These are phyloP conservation scores for Psococerastis gibbosa DNA, from an alignment of 2,888 invertebrate genomes.

Conservation along the genomic window DNA sequence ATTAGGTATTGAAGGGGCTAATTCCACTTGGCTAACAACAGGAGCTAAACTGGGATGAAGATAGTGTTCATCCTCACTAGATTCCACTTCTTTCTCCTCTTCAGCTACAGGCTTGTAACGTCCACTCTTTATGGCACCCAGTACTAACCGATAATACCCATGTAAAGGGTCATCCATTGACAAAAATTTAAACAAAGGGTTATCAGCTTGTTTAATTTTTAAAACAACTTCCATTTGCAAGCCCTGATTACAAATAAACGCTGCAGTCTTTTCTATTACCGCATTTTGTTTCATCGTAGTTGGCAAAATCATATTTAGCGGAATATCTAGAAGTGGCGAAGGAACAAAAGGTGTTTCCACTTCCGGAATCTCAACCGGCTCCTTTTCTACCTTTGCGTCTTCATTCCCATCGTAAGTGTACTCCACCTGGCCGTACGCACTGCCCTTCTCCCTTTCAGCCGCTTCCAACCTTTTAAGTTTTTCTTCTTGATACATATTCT, in stretches of 20 bases:
- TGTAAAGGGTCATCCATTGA: constrained; percentile 68
- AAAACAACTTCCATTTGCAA: constrained; percentile 97
- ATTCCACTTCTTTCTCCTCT: constrained; percentile 21
- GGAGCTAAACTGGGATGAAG: constrained; percentile 60
- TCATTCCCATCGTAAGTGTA: constrained; percentile 48
- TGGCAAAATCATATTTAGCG: constrained; percentile 59
- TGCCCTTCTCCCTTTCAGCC: constrained; percentile 30
- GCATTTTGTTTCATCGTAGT: constrained; percentile 72
- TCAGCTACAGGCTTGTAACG: constrained; percentile 34
- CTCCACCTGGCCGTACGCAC: constrained; percentile 48
- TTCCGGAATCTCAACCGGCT: constrained; percentile 21
- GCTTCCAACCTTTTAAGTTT: constrained; percentile 72
- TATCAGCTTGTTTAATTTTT: constrained; percentile 89
- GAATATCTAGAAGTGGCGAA: constrained; percentile 52
- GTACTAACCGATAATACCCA: constrained; percentile 70
- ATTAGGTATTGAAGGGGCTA: constrained; percentile 38
- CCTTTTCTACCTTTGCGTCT: constrained; percentile 28
- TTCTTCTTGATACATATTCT: constrained; percentile 83
- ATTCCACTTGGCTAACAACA: constrained; percentile 38
- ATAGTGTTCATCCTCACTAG: constrained; percentile 37
- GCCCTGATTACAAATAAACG: constrained; percentile 76
- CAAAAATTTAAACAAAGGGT: constrained; percentile 84
- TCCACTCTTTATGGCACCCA: constrained; percentile 46
- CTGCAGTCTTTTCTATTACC: constrained; percentile 87
- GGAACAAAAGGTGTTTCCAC: constrained; percentile 54